Conservation (phyloP, 2,888 invertebrate species). For the Netelia inedita region DNA sequence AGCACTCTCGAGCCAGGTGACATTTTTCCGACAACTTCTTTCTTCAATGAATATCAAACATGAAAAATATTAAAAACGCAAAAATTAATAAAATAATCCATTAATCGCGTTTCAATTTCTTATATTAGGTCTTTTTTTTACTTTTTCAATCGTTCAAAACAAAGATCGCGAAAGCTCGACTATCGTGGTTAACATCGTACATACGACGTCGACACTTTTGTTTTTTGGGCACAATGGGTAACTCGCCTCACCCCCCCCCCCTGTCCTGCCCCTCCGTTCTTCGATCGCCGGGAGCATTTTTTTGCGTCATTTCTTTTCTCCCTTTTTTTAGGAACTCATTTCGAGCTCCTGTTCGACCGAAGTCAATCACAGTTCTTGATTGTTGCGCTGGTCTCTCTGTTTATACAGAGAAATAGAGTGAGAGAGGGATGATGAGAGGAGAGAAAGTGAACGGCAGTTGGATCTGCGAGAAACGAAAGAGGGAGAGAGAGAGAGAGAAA, state of each 20-base stretch:
- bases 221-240: neutral
- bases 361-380: conserved; percentile 82
- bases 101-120: neutral
- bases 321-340: conserved; percentile 52
- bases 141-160: neutral
- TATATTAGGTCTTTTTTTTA: neutral
- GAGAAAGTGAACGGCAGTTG: conserved; percentile 13
- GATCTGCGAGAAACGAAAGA: conserved; percentile 29
- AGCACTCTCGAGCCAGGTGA: neutral
- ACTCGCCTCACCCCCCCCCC: no score
- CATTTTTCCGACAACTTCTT: neutral
- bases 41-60: neutral
- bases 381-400: conserved; percentile 76
- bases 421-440: conserved; percentile 15
- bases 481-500: conserved; percentile 20
- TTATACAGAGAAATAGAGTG: conserved; percentile 74
- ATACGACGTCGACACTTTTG: neutral
- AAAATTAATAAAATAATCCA: neutral
- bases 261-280: neutral
- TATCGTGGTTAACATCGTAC: neutral
- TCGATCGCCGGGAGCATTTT: neutral
- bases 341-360: conserved; percentile 53
- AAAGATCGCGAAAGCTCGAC: conserved; percentile 16
- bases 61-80: neutral
- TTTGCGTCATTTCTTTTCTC: conserved; percentile 15